Percentiles rank a stretch among this genome's conserved stretches.
Evolutionary conservation across 2,797 vertebrate species (phyloP).

Genomic region (Hipposideros larvatus): DNA sequence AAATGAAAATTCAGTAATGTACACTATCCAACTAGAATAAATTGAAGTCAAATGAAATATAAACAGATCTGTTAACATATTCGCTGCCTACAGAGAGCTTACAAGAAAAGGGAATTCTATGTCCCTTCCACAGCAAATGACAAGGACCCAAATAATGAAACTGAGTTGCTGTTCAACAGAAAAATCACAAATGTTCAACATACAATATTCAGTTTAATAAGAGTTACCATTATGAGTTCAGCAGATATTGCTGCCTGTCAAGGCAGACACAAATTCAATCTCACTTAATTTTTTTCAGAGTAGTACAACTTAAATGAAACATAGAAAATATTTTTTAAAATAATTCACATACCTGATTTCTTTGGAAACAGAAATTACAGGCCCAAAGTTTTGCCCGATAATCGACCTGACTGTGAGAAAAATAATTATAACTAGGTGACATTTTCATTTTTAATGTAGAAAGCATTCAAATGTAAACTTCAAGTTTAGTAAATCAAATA

Average conservation of each 20-base stretch:
- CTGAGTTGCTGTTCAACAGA: not conserved
- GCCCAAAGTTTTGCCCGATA: slow-evolving; percentile 99
- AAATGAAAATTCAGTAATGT: slow-evolving; percentile 10
- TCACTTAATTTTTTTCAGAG: slow-evolving; percentile 8
- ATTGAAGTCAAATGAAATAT: slow-evolving; percentile 53
- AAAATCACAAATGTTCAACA: not conserved
- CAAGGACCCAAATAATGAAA: not conserved
- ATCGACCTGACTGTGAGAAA: slow-evolving; percentile 94
- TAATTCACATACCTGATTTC: slow-evolving; percentile 93
- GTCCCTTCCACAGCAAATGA: not conserved
- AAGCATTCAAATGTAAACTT: slow-evolving; percentile 41
- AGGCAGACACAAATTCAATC: not conserved
- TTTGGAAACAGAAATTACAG: slow-evolving; percentile 99
- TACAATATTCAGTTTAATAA: not conserved
- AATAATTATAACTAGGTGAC: slow-evolving; percentile 35
- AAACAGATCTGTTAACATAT: slow-evolving; percentile 23
- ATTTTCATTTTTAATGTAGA: slow-evolving; percentile 49
- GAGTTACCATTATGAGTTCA: not conserved
- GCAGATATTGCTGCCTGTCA: slow-evolving; percentile 19
- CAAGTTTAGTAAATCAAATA: slow-evolving; percentile 3
- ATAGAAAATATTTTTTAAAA: not conserved
- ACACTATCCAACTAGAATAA: not conserved
- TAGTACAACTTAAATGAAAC: slow-evolving; percentile 36
- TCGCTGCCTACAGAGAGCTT: not conserved
- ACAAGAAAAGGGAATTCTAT: not conserved